Base-by-base conservation (phyloP, 2,113 vertebrate species). In the Protobothrops flavoviridis region DNA sequence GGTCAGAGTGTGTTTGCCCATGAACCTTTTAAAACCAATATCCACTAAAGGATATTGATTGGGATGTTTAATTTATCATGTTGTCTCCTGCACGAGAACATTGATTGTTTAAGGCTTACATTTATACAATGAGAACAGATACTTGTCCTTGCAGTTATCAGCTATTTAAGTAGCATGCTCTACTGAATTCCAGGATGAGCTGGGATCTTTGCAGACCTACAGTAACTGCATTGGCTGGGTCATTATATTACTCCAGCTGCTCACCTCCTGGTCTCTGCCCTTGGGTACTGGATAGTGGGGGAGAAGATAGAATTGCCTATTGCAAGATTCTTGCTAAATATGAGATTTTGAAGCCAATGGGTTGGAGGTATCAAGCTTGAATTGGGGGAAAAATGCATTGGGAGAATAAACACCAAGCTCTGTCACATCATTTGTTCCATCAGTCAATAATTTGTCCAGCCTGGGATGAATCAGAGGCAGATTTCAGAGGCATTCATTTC, bases 21-120 rank as follows among this genome's bases (percentile, higher is more conserved):
- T 94, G 87, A 92, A 94, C 48, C 74, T 90, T 87, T 93, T 61
- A 45, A 94, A 94, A 87, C 88, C 93, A 94, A 92, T 90, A 92
- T 90, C 81, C 74, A 90, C 93, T 87, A 87, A 52, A 64, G 74
- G 56, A 89, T 92, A 94, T 92, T 89, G 93, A 90, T 92, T 24
- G 33, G 43, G 69, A 90, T 56, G 88, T 15, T 81, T 94, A 91
- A 92, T 94, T 94, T 94, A 92, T 94, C 88, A 94, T 56, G 48
- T 92, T 90, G 93, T 94, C 81, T 94, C 39, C 91, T 5, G 29
- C 91, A 85, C 50, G 23, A 55, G 88, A 91, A 69, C 74, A 87
- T 69, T 89, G 93, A 87, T 90, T 90, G 69, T 87, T 87, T 85
- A 89, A 92, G 33, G 20, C 88, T 92, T 92, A 56, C 87, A 92